Evolutionary conservation across 2,113 vertebrate species (phyloP), one percentile per base, ranked within the genome.

Genomic region (Puma concolor): DNA sequence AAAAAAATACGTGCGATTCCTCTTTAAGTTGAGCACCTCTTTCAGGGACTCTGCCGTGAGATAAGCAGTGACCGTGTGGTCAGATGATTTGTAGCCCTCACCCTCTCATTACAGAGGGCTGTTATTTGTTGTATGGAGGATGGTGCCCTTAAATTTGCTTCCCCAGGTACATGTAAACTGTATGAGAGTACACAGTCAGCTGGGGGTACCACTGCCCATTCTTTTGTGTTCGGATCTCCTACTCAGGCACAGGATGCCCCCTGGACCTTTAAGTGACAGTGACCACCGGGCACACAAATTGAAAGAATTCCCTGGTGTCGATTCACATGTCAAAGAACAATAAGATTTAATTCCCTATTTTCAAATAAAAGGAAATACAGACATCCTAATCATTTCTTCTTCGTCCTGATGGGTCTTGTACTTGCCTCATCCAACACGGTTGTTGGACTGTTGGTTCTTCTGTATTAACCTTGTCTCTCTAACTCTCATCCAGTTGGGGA

Each of bases 141-240:
- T 2, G 16, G 5, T 36, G 10, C 88, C 89, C 63, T 38, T 80
- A 31, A 27, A 9, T 67, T 54, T n/a, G 41, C 25, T 81, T 66
- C 9, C 5, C 33, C 12, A 5, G n/a, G 25, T 21, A 33, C 21
- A 0, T 10, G 38, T 57, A 9, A 38, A 29, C 19, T 2, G 0
- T 11, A 13, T 36, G 33, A 38, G 41, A 27, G 67, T 33, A 12
- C 6, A 13, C 0, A 38, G 63, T 38, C 29, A 2, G 0, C 0
- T 11, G 44, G 5, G 41, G 36, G 7, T 25, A 29, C 16, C 36
- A 11, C 33, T 12, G 31, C 6, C 15, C 1, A 5, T 19, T 72
- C 4, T 31, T 33, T 8, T 64, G 7, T 1, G 14, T 48, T 50
- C 63, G 23, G 25, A 25, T 57, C 60, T 84, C 19, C 44, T 16